These are phyloP conservation scores for Chelonoidis abingdonii DNA, from an alignment of 2,113 vertebrate species.

Conservation along the genomic window DNA sequence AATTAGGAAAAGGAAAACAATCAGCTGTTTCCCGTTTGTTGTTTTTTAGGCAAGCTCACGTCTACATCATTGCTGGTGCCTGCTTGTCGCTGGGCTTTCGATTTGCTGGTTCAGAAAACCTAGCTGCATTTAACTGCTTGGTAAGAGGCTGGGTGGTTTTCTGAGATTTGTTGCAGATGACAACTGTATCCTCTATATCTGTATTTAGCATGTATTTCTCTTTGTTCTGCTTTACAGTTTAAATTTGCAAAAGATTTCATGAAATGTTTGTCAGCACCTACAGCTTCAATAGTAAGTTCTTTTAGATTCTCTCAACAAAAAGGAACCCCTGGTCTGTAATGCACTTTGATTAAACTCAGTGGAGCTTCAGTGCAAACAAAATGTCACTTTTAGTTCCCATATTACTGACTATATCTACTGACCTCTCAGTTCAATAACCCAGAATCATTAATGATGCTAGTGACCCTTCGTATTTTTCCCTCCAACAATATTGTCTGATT, in stretches of 20 bases:
- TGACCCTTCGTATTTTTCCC: background rate
- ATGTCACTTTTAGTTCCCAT: background rate
- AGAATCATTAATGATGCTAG: background rate
- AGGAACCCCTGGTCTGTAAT: background rate
- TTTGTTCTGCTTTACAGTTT: constrained; percentile 78
- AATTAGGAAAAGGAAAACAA: background rate
- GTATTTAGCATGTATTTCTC: constrained; percentile 32
- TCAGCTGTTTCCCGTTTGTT: constrained; percentile 46
- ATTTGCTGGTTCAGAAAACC: constrained; percentile 96
- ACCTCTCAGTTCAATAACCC: background rate
- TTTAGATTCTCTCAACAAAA: constrained; percentile 19
- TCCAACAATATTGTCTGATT: background rate
- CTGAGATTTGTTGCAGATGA: no score
- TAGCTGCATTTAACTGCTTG: constrained; percentile 96
- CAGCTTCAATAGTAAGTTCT: constrained; percentile 90
- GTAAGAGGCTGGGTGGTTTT: constrained; percentile 69
- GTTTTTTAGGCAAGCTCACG: constrained; percentile 91
- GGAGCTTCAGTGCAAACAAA: background rate
- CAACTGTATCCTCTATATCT: background rate
- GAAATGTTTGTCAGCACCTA: constrained; percentile 90
- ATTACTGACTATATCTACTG: background rate
- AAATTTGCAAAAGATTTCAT: constrained; percentile 95
- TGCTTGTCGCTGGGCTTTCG: constrained; percentile 95
- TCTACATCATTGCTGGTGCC: constrained; percentile 97
- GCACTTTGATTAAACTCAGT: background rate